Base-by-base conservation (phyloP, 2,797 vertebrate species). In the Echeneis naucrates region DNA sequence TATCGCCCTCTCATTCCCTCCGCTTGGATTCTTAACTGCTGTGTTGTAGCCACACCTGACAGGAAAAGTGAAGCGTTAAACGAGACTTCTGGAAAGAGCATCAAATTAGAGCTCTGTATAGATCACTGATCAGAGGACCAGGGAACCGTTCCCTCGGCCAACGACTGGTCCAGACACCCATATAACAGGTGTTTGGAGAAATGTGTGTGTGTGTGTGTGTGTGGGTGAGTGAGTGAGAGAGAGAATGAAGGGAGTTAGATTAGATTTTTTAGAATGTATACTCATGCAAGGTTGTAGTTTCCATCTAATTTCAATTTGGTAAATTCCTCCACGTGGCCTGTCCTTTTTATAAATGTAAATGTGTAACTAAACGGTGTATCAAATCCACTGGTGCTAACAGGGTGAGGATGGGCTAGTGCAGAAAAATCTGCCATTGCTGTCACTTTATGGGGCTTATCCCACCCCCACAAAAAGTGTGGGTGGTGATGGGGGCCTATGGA, bases 1-100 rank as follows among this genome's bases (percentile, higher is more conserved):
- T 86, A 79, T 77, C 68, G 37, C 82, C 69, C 65, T 14, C 68
- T 53, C 83, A 66, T 77, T 14, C 62, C 77, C 81, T 33, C 69
- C 5, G 38, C 80, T 86, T 78, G 73, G 84, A 87, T 88, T 84
- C 75, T 78, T 89, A 78, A 86, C 84, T 68, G 81, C 88, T 64
- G 76, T 68, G 70, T 71, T 47, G 60, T 88, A 45, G 42, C 19
- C n/a, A 77, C 76, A 86, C 69, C 73, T 75, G 86, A 87, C 84
- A 86, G 79, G 77, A n/a, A n/a, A n/a, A n/a, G n/a, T n/a, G n/a
- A n/a, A n/a, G n/a, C n/a, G n/a, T n/a, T n/a, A n/a, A n/a, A n/a
- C n/a, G n/a, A 48, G 21, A 40, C 70, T 74, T 51, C 8, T 72
- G 33, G 13, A 78, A 38, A 54, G 21, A 62, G 44, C 68, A 69